phyloP scores from a whole-genome alignment of 2,888 invertebrate genomes.

The Synanthedon andrenaeformis region DNA sequence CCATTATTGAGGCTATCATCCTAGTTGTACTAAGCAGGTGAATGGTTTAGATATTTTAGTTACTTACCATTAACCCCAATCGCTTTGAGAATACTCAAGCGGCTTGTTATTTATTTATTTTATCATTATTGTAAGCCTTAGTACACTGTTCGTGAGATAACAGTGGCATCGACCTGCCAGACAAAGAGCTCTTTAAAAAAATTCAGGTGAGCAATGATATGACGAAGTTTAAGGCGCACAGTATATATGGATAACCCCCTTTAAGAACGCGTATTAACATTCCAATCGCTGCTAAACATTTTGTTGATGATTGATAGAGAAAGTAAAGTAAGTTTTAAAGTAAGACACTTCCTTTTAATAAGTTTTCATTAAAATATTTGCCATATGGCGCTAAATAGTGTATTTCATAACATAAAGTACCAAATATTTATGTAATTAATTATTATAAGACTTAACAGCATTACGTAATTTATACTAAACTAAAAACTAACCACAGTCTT shows the following conservation, averaged over 20 bases:
- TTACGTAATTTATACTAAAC: no score
- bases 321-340: no score
- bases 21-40: no score
- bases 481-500: no score
- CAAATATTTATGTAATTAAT: no score
- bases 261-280: constrained; percentile 12
- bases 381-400: no score
- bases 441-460: no score
- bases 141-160: constrained; percentile 41
- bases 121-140: constrained; percentile 9
- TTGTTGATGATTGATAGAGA: not conserved
- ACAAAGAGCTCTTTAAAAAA: constrained; percentile 33
- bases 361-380: no score
- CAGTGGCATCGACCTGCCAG: constrained; percentile 37
- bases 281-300: constrained; percentile 1
- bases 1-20: no score
- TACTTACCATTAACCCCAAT: not conserved
- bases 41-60: not conserved
- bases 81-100: not conserved
- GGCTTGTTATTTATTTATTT: not conserved
- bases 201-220: constrained; percentile 26
- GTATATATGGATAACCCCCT: constrained; percentile 14
- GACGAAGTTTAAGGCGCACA: constrained; percentile 9
- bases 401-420: no score
- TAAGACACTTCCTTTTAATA: no score